Evolutionary conservation across 2,797 vertebrate species (phyloP).

Genomic region (Mareca strepera): DNA sequence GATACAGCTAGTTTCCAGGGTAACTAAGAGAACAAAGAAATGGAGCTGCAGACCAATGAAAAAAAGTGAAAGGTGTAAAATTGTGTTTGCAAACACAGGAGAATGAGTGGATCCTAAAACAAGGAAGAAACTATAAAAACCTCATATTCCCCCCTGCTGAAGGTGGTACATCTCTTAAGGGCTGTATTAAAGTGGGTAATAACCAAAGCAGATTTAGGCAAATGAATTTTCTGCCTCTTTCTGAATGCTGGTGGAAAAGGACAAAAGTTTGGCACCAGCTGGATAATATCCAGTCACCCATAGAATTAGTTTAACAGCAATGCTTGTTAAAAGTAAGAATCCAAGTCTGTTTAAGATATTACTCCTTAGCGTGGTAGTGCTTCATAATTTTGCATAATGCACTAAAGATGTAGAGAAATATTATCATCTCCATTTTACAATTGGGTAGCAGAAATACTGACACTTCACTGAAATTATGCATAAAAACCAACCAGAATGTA

Average conservation of each 20-base stretch:
- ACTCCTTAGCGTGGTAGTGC: not conserved
- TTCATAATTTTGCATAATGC: not conserved
- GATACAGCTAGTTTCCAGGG: not conserved
- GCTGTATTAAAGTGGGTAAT: not conserved
- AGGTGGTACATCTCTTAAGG: not conserved
- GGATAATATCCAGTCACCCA: not conserved
- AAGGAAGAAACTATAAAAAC: not conserved
- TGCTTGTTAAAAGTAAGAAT: not conserved
- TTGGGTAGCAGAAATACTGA: not conserved
- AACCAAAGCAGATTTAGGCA: not conserved
- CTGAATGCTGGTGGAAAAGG: not conserved
- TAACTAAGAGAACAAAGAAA: not conserved
- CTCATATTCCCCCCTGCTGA: not conserved
- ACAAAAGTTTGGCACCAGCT: not conserved
- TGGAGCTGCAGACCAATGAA: not conserved
- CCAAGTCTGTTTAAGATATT: not conserved
- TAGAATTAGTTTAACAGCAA: not conserved
- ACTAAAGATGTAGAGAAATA: not conserved
- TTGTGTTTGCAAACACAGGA: not conserved
- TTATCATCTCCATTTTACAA: not conserved
- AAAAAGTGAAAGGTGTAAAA: not conserved
- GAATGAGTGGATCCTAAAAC: no score
- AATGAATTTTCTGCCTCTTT: not conserved
- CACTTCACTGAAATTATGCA: not conserved
- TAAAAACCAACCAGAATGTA: not conserved